Base-by-base conservation (phyloP, 2,888 invertebrate species). In the Uloborus plumipes region DNA sequence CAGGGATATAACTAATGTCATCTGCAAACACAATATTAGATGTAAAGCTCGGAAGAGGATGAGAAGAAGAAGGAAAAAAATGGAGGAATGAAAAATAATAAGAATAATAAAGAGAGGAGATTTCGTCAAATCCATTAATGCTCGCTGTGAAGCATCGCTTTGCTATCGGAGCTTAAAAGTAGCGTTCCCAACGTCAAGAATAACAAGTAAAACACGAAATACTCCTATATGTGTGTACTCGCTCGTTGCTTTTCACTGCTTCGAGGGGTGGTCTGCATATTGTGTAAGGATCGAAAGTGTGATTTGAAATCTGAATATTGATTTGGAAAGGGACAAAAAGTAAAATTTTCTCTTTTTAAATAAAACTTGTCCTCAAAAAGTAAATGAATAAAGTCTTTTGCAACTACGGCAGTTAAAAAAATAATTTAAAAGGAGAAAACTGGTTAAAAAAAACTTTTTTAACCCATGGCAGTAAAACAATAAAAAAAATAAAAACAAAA, bases 1-100 rank as follows among this genome's bases (percentile, higher is more conserved):
- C 80, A 81, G 58, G 73, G 80, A 81, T 81, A 74, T 81, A 81
- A 81, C 80, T 81, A 81, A 81, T 81, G 80, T 81, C 80, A 74
- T 81, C 69, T 58, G 80, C 80, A 81, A 81, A 81, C 80, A 81
- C 39, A 69, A 67, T 80, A 73, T 80, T 80, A 74, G 65, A 66
- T 20, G 69, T 50, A 61, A 76, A 76, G 76, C 76, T 76, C 67
- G 61, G n/a, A 53, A 53, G 22, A 67, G 58, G 50, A 61, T 39
- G 53, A 70, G 69, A 77, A 62, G 39, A n/a, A n/a, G n/a, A n/a
- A n/a, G 18, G 66, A 50, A 14, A 59, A 70, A 66, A 71, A 31
- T 53, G 49, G 47, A 47, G 49, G 64, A 64, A n/a, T 64, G 15
- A 71, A 80, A 55, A 74, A 81, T 81, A 74, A 81, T 81, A 80